Evolutionary conservation across 2,797 vertebrate genomes (phyloP).

Genomic region (Streptopelia turtur): DNA sequence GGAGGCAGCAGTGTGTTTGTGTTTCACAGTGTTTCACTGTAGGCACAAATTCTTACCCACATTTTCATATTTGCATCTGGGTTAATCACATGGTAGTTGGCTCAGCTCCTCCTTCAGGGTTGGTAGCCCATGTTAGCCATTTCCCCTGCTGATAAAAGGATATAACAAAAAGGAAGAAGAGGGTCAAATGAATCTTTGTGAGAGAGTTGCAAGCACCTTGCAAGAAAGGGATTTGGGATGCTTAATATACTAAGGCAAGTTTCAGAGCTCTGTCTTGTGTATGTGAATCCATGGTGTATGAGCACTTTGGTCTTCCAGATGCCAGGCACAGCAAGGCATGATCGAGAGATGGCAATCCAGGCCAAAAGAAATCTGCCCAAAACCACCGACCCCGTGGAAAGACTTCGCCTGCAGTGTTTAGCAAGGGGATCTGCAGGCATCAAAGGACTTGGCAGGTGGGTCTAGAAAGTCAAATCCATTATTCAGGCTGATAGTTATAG

Average conservation of each 20-base stretch:
- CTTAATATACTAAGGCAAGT: not conserved
- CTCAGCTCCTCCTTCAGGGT: not conserved
- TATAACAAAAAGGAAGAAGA: not conserved
- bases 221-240: not conserved
- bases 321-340: constrained; percentile 90
- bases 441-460: constrained; percentile 92
- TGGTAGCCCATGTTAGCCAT: not conserved
- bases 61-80: not conserved
- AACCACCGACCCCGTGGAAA: constrained; percentile 86
- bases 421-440: constrained; percentile 90
- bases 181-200: not conserved
- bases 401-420: constrained; percentile 88
- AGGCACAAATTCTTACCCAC: not conserved
- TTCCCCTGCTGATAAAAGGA: not conserved
- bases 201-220: not conserved
- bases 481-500: not conserved
- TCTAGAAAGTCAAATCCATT: not conserved
- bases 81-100: not conserved
- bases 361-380: constrained; percentile 80
- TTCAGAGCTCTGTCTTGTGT: not conserved
- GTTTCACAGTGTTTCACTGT: no score
- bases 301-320: constrained; percentile 73
- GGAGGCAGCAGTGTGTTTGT: not conserved
- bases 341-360: constrained; percentile 85
- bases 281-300: not conserved